These are phyloP conservation scores for Emydoidea blandingii DNA, from an alignment of 2,797 vertebrate species.

Conservation along the genomic window DNA sequence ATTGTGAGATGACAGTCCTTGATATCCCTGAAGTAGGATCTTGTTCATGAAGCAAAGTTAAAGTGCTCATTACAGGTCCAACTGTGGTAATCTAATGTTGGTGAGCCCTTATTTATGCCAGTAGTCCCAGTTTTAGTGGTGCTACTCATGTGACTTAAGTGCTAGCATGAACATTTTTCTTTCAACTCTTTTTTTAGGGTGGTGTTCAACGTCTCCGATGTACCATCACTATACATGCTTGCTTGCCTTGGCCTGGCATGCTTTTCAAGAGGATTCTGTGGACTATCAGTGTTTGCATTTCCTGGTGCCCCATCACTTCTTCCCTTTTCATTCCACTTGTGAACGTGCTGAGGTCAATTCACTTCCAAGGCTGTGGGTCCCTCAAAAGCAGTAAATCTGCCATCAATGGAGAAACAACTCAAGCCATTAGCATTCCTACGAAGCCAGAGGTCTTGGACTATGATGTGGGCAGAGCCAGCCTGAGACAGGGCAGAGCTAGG, in stretches of 20 bases:
- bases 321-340: not conserved
- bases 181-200: not conserved
- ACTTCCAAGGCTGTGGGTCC: not conserved
- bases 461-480: not conserved
- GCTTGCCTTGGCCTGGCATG: fast-evolving
- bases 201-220: not conserved
- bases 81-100: not conserved
- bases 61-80: not conserved
- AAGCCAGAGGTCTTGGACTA: not conserved
- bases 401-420: not conserved
- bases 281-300: not conserved
- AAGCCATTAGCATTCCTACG: not conserved
- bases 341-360: not conserved
- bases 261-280: not conserved
- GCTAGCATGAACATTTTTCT: not conserved
- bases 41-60: not conserved
- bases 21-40: not conserved
- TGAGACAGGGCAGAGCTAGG: not conserved
- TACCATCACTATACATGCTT: not conserved
- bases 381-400: not conserved
- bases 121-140: not conserved
- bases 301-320: not conserved
- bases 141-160: not conserved
- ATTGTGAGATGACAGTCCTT: not conserved
- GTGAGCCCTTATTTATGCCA: not conserved